Evolutionary conservation across 2,797 vertebrate species (phyloP).

Genomic region (Sebastes minor): DNA sequence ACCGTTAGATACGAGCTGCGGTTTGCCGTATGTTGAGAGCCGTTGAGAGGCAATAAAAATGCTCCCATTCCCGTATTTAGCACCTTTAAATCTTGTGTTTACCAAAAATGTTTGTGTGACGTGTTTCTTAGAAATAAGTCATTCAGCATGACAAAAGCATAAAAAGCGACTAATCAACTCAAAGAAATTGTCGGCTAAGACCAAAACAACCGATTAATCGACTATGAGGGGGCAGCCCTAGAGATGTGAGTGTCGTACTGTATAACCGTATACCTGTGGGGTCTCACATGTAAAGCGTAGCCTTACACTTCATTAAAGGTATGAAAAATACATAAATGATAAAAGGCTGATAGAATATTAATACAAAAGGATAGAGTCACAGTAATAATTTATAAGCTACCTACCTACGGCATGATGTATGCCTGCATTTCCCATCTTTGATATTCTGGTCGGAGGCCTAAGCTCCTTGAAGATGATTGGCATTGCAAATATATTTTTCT

Average conservation of each 20-base stretch:
- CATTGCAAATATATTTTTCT: conserved; percentile 58
- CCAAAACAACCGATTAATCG: background rate
- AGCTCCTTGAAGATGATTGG: conserved; percentile 74
- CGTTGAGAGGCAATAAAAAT: too few species aligned
- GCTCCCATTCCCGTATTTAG: background rate
- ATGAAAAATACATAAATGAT: conserved; percentile 66
- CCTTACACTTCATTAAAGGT: conserved; percentile 60
- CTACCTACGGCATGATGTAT: conserved; percentile 53
- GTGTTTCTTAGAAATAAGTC: background rate
- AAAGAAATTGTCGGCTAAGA: background rate
- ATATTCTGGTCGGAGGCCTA: conserved; percentile 68
- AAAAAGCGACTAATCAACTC: background rate
- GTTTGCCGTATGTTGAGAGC: too few species aligned
- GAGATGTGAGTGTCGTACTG: conserved; percentile 11
- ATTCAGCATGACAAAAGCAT: background rate
- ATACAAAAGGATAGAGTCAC: conserved; percentile 59
- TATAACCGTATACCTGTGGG: background rate
- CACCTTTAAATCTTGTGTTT: background rate
- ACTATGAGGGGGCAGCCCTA: background rate
- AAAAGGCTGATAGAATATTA: conserved; percentile 45
- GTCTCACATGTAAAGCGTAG: conserved; percentile 15
- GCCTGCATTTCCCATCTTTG: conserved; percentile 62
- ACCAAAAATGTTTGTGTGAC: background rate
- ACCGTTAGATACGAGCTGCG: too few species aligned
- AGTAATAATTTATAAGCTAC: conserved; percentile 68